A percentile compares a stretch with the other conserved stretches of the same genome.
phyloP scores from a whole-genome alignment of 2,113 vertebrate species.

The Emydocephalus ijimae region DNA sequence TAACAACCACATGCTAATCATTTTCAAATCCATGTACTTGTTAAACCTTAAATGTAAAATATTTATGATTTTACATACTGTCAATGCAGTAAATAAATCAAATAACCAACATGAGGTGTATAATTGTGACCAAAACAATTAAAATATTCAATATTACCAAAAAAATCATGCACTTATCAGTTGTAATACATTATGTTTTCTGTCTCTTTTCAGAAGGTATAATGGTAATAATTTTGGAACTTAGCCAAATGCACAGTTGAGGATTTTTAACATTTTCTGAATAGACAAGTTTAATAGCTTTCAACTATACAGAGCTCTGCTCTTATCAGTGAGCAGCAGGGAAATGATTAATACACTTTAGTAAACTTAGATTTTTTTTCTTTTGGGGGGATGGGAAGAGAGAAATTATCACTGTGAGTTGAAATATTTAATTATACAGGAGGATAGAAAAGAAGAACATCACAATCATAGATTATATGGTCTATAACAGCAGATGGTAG shows the following conservation, averaged over 20 bases:
- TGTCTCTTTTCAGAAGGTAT: slow-evolving; percentile 73
- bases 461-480: slow-evolving; percentile 70
- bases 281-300: slow-evolving; percentile 68
- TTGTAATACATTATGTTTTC: slow-evolving; percentile 70
- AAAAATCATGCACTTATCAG: slow-evolving; percentile 65
- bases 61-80: slow-evolving; percentile 16
- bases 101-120: slow-evolving; percentile 29
- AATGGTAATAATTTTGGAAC: slow-evolving; percentile 75
- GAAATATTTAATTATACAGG: slow-evolving; percentile 76
- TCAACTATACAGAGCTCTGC: slow-evolving; percentile 59
- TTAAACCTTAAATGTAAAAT: slow-evolving; percentile 25
- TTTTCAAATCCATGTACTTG: slow-evolving; percentile 20
- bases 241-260: slow-evolving; percentile 65
- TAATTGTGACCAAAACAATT: slow-evolving; percentile 41
- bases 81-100: slow-evolving; percentile 33
- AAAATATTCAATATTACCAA: slow-evolving; percentile 61
- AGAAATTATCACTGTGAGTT: slow-evolving; percentile 56
- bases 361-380: slow-evolving; percentile 65
- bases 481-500: slow-evolving; percentile 75
- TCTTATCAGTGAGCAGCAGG: slow-evolving; percentile 70
- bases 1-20: background rate
- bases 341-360: slow-evolving; percentile 72
- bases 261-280: slow-evolving; percentile 68
- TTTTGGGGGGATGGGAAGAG: slow-evolving; percentile 41
- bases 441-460: slow-evolving; percentile 70